Evolutionary conservation across 2,113 vertebrate species (phyloP), one percentile per base, ranked within the genome.

Genomic region (Picathartes gymnocephalus): DNA sequence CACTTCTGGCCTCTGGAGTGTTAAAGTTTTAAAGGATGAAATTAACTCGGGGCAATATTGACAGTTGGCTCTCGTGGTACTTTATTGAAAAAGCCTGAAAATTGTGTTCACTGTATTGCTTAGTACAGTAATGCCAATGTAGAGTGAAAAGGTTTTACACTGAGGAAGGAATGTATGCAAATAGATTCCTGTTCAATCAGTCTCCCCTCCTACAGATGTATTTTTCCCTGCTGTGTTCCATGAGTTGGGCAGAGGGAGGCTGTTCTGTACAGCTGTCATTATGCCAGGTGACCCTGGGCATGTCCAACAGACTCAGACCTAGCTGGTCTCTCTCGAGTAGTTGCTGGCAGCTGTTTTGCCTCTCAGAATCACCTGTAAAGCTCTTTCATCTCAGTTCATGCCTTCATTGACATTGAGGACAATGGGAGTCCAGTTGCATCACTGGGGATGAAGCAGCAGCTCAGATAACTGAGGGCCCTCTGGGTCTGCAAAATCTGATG

Each of bases 191-290:
- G 33, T 56, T 50, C 10, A 17, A 2, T 33, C 27, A 11, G 9
- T 56, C 23, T 73, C 19, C 24, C 17, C 25, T 77, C 18, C 33
- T n/a, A 6, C 4, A 64, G 47, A 6, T 25, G 18, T 12, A 2
- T 62, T 53, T 87, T 66, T 70, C 33, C 21, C 27, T 19, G 15
- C 18, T 64, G 13, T 78, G 12, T 54, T 53, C 23, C 5, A 1
- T 2, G 8, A 7, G 15, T 1, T 24, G 30, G 62, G 42, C 51
- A 72, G 65, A 24, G 37, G 40, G 39, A 68, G 61, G 13, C 35
- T 82, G 35, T 27, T 47, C 0, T 0, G 5, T 37, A 5, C 13
- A 25, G 68, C 57, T 72, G 37, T 33, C 24, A 1, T 7, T 17
- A 1, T 25, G 6, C 37, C 66, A 15, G 53, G 9, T 13, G 39